Conservation (phyloP, 1,140 invertebrate genomes). For the Oscheius sp. region DNA sequence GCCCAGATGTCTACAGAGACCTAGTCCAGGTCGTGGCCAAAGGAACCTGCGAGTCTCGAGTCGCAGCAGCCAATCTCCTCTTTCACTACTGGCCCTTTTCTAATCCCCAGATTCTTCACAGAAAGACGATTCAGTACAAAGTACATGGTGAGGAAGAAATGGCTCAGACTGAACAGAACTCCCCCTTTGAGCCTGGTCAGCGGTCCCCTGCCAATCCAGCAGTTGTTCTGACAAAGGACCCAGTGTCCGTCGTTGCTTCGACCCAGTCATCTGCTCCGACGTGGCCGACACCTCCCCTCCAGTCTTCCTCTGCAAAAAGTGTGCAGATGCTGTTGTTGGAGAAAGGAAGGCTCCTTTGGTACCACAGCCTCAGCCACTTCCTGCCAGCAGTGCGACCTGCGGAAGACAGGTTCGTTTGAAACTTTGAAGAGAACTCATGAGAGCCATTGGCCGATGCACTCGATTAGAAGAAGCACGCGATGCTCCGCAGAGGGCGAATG, state of each 20-base stretch:
- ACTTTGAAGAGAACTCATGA: too few relatives aligned
- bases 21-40: conserved; percentile 92
- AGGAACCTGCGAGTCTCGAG: conserved; percentile 82
- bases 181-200: conserved; percentile 47
- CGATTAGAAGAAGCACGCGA: too few relatives aligned
- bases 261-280: conserved; percentile 67
- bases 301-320: conserved; percentile 90
- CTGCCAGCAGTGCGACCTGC: conserved; percentile 68
- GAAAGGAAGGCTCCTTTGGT: conserved; percentile 24
- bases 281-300: conserved; percentile 81
- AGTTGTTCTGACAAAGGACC: conserved; percentile 24
- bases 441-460: too few relatives aligned
- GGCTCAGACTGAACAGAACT: not conserved
- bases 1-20: conserved; percentile 91
- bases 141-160: conserved; percentile 73
- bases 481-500: too few relatives aligned
- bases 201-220: conserved; percentile 47
- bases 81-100: conserved; percentile 99
- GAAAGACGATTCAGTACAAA: conserved; percentile 81
- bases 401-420: conserved; percentile 13
- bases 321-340: conserved; percentile 79
- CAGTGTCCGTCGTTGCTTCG: conserved; percentile 65
- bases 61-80: conserved; percentile 88
- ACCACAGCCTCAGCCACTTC: conserved; percentile 78
- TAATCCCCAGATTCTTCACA: conserved; percentile 85